Evolutionary conservation across 2,797 vertebrate species (phyloP), one percentile per base, ranked within the genome.

Genomic region (Knipowitschia caucasica): DNA sequence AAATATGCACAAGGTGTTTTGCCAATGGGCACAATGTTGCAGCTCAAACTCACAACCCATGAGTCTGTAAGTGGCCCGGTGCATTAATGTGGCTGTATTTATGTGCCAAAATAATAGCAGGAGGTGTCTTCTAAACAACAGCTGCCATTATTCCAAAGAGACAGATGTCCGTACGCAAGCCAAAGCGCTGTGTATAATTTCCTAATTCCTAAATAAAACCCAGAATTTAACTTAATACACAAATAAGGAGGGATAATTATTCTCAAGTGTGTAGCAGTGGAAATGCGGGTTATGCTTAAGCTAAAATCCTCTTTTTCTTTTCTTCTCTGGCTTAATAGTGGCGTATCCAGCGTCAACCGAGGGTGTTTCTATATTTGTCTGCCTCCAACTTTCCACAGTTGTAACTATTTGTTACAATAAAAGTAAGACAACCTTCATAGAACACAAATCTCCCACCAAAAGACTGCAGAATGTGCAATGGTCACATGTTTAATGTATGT

Each of bases 271-370:
- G 43, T 2, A 57, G 69, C 54, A 72, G 69, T 62, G 61, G 21
- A 20, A 69, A 21, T 50, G 50, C 64, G 17, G 20, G 53, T 34
- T 73, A 27, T 12, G 46, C 42, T 34, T 68, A 49, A 20, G 65
- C 53, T 69, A 27, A 29, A 71, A 51, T 49, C 68, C 30, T 23
- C 65, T 76, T 24, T 23, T 30, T 75, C 51, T 43, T 27, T 25
- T 57, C 59, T 59, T 42, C 29, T 56, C 35, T 75, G 75, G 75
- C 73, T 74, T 52, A 33, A 29, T 78, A 71, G 56, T 64, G 68
- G 76, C 75, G 58, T 62, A 66, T 66, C 20, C 62, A 44, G 64
- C 64, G 60, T 71, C 63, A 51, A 38, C 52, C 59, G 53, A 35
- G 39, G 58, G 39, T 62, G 17, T 4, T 39, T 4, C 44, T 58